phyloP scores from a whole-genome alignment of 2,797 vertebrate species.

The Myotis pilosus region DNA sequence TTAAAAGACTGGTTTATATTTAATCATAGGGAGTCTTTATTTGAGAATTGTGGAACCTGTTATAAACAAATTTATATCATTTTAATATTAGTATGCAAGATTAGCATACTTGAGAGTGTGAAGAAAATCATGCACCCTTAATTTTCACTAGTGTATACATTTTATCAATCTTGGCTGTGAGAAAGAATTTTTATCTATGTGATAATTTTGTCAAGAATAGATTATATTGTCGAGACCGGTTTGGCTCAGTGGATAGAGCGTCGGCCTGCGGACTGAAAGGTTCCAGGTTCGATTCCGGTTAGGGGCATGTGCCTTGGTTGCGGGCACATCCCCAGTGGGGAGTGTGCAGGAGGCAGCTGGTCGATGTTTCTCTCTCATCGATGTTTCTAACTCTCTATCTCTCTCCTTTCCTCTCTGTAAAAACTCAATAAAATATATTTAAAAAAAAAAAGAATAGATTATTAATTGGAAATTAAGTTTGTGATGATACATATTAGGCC shows the following conservation, averaged over 20 bases:
- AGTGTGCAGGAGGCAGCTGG: too few relatives aligned
- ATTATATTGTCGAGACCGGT: too few relatives aligned
- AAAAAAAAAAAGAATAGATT: too few relatives aligned
- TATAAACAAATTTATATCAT: background rate
- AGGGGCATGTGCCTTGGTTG: too few relatives aligned
- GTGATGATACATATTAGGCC: background rate
- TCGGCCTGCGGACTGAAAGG: too few relatives aligned
- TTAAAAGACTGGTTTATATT: background rate
- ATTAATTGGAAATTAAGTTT: slow-evolving; percentile 20
- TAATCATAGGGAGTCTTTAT: background rate
- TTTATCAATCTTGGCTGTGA: background rate
- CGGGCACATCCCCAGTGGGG: too few relatives aligned
- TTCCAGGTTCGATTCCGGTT: too few relatives aligned
- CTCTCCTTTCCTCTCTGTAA: too few relatives aligned
- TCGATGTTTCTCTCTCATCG: too few relatives aligned
- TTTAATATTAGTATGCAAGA: background rate
- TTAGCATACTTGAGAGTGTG: background rate
- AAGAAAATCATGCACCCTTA: background rate
- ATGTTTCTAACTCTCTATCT: too few relatives aligned
- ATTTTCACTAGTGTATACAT: background rate
- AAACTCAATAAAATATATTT: too few relatives aligned
- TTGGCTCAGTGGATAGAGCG: too few relatives aligned
- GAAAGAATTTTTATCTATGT: background rate
- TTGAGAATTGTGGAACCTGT: background rate
- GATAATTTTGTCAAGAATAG: background rate